Evolutionary conservation across 2,113 vertebrate species (phyloP).

Genomic region (Tetrao urogallus): DNA sequence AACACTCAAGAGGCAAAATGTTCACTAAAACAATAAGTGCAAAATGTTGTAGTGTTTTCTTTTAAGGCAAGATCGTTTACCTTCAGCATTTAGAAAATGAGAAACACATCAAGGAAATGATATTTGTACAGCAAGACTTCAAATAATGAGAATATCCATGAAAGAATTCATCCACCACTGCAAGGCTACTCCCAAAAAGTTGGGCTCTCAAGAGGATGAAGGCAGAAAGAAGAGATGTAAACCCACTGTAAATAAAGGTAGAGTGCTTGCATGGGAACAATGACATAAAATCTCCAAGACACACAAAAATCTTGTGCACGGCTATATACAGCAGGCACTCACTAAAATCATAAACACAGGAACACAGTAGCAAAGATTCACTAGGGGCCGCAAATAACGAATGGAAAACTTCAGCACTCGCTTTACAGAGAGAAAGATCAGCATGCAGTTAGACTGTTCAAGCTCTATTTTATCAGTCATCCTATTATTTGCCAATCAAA

Average conservation of each 20-base stretch:
- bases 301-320: background rate
- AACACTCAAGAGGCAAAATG: background rate
- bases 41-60: background rate
- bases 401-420: background rate
- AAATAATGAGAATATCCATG: background rate
- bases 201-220: background rate
- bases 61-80: background rate
- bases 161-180: background rate
- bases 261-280: background rate
- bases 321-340: background rate
- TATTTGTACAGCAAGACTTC: background rate
- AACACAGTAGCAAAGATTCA: background rate
- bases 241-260: background rate
- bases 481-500: background rate
- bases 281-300: background rate
- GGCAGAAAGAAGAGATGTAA: background rate
- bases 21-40: constrained; percentile 15
- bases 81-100: constrained; percentile 22
- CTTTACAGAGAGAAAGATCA: background rate
- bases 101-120: constrained; percentile 15
- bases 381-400: background rate
- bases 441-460: background rate
- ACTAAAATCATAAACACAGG: background rate
- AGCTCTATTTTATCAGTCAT: background rate
- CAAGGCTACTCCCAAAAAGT: background rate